phyloP scores from a whole-genome alignment of 2,113 vertebrate species.

The Crotalus tigris region DNA sequence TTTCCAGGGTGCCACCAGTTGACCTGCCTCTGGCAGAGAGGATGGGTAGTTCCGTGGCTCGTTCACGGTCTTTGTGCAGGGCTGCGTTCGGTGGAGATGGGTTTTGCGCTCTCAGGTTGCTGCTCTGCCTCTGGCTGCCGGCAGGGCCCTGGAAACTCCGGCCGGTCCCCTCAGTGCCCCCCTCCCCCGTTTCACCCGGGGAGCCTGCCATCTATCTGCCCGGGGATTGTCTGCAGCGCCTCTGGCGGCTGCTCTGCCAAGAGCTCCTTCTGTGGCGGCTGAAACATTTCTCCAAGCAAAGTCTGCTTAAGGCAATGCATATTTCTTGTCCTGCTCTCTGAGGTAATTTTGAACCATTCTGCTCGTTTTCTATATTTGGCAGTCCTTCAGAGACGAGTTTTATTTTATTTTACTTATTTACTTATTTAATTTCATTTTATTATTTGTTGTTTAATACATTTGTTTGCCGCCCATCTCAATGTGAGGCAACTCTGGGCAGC shows the following conservation, averaged over 20 bases:
- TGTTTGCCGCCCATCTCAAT: neutral
- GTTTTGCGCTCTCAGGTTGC: neutral
- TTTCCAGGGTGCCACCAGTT: neutral
- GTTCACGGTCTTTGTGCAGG: neutral
- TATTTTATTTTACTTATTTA: no score
- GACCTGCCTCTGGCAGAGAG: neutral
- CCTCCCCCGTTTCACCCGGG: no score
- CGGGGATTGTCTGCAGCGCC: no score
- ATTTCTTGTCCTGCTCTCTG: neutral
- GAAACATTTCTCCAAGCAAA: neutral
- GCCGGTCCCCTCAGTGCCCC: neutral
- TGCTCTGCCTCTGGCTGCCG: neutral
- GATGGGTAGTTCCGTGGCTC: neutral
- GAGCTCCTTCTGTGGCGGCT: neutral
- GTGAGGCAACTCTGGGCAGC: neutral
- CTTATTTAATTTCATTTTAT: no score
- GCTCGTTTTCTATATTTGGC: neutral
- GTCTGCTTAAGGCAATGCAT: neutral
- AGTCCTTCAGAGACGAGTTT: neutral
- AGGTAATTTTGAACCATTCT: neutral
- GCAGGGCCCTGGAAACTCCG: neutral
- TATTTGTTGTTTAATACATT: no score
- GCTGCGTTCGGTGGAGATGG: neutral
- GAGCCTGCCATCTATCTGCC: no score
- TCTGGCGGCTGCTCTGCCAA: neutral